Percentiles rank a stretch among this genome's conserved stretches.
phyloP scores from a whole-genome alignment of 2,888 invertebrate species.

The Microplitis manilae region DNA sequence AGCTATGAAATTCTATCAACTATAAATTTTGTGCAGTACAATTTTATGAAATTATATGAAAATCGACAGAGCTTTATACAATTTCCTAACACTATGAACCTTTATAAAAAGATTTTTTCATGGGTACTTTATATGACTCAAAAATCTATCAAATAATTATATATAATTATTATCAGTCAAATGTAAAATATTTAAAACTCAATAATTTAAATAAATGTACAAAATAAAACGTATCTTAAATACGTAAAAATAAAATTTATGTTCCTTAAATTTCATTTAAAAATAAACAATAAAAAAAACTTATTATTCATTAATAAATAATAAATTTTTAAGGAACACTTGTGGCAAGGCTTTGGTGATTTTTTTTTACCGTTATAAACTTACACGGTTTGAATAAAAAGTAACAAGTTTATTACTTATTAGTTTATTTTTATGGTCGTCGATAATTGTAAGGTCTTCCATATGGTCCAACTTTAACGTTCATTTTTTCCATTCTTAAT shows the following conservation, averaged over 20 bases:
- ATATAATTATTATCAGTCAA: constrained; percentile 9
- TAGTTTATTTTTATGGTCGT: constrained; percentile 58
- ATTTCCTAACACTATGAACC: too few species aligned
- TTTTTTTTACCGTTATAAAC: constrained; percentile 4
- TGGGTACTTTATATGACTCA: background rate
- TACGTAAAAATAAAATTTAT: background rate
- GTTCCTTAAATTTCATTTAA: background rate
- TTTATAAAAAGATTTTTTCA: too few species aligned
- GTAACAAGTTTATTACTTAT: background rate
- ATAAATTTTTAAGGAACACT: background rate
- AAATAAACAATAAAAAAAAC: background rate
- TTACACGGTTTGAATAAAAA: background rate
- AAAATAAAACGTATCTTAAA: background rate
- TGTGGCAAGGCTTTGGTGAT: constrained; percentile 25
- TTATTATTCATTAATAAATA: background rate
- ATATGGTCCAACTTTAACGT: constrained; percentile 65
- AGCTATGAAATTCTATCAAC: too few species aligned
- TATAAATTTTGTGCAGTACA: too few species aligned
- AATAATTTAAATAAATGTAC: background rate
- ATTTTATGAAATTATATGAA: too few species aligned
- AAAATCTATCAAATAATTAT: background rate
- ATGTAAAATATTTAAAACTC: background rate
- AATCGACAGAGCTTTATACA: too few species aligned
- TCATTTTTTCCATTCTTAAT: constrained; percentile 72
- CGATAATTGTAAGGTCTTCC: constrained; percentile 68